Percentiles rank a stretch among this genome's conserved stretches.
Conservation (phyloP, 1,140 invertebrate species). For the Coenobita brevimanus region DNA sequence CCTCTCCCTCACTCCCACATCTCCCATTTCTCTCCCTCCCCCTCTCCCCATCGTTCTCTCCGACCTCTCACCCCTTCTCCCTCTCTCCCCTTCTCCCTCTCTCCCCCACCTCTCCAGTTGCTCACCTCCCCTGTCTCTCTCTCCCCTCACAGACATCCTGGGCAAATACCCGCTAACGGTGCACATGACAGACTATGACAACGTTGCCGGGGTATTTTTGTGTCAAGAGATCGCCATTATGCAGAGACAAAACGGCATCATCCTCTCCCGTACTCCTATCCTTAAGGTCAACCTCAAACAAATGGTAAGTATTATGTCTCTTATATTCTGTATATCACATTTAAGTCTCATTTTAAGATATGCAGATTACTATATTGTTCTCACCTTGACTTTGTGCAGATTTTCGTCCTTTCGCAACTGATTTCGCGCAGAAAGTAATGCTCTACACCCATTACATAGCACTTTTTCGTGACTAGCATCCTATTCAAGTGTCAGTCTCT, state of each 20-base stretch:
- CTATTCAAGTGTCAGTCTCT: too few species aligned
- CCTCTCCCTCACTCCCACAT: too few species aligned
- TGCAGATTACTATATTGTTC: neutral
- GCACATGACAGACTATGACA: slow-evolving; percentile 83
- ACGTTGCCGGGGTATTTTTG: slow-evolving; percentile 85
- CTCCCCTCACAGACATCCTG: slow-evolving; percentile 84
- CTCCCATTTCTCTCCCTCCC: too few species aligned
- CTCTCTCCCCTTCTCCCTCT: too few species aligned
- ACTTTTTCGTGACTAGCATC: too few species aligned
- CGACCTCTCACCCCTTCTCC: too few species aligned
- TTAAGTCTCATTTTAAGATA: neutral
- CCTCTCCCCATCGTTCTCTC: too few species aligned
- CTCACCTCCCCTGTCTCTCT: too few species aligned
- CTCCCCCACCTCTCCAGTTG: too few species aligned
- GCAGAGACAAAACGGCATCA: slow-evolving; percentile 84
- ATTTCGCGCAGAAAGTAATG: too few species aligned
- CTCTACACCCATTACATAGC: too few species aligned
- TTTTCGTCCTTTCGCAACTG: neutral
- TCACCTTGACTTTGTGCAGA: too few species aligned
- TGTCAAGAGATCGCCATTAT: slow-evolving; percentile 85
- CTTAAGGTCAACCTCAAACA: slow-evolving; percentile 81
- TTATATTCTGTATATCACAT: neutral
- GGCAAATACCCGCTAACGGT: slow-evolving; percentile 83
- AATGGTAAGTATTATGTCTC: slow-evolving; percentile 75
- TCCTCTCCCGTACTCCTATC: slow-evolving; percentile 81